phyloP scores from a whole-genome alignment of 2,797 vertebrate species.

The Cryptoblepharus egeriae region DNA sequence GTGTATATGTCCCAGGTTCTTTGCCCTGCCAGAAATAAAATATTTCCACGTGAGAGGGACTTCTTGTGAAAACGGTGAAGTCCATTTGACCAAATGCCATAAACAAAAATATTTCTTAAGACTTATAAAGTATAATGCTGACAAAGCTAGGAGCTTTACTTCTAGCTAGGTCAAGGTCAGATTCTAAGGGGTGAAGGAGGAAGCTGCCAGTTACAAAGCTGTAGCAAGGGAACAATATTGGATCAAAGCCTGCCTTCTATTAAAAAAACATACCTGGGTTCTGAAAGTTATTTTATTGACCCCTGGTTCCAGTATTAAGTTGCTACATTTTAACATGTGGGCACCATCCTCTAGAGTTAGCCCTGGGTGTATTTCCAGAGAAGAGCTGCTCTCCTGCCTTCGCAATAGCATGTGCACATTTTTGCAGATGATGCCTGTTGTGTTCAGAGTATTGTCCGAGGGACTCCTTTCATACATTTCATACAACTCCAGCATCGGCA shows the following conservation, averaged over 20 bases:
- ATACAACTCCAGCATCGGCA: slow-evolving; percentile 81
- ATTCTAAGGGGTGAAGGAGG: slow-evolving; percentile 13
- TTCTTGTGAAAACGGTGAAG: not conserved
- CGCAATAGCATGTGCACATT: slow-evolving; percentile 92
- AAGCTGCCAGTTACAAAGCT: not conserved
- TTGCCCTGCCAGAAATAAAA: slow-evolving; percentile 79
- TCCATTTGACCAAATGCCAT: no score
- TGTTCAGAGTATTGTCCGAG: slow-evolving; percentile 87
- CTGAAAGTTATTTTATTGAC: slow-evolving; percentile 87
- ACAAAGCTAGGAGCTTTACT: not conserved
- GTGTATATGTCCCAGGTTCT: slow-evolving; percentile 90
- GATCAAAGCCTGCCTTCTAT: not conserved
- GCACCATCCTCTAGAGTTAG: slow-evolving; percentile 85
- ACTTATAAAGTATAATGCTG: no score
- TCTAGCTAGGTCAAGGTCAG: not conserved
- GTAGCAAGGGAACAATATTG: not conserved
- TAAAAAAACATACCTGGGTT: slow-evolving; percentile 81
- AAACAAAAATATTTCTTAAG: no score
- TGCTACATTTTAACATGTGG: slow-evolving; percentile 82
- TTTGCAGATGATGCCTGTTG: slow-evolving; percentile 90
- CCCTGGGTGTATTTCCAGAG: slow-evolving; percentile 77
- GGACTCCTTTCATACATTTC: slow-evolving; percentile 92
- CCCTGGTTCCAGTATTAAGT: slow-evolving; percentile 86
- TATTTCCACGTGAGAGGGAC: not conserved
- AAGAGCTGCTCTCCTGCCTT: slow-evolving; percentile 82